A percentile compares a stretch with the other conserved stretches of the same genome.
phyloP scores from a whole-genome alignment of 2,888 invertebrate species.

The Sialis fuliginosa region DNA sequence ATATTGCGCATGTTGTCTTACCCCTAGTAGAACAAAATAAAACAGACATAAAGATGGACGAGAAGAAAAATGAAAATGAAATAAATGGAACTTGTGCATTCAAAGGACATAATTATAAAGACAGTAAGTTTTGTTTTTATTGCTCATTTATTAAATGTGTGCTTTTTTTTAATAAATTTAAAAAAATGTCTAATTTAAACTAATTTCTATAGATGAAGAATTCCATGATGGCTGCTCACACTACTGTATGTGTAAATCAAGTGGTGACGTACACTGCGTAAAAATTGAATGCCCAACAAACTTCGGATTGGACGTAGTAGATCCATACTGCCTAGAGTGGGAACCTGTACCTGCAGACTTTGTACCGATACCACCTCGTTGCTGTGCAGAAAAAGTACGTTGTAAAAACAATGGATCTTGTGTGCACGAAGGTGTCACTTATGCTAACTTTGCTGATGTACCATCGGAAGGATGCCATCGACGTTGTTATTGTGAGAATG shows the following conservation, averaged over 20 bases:
- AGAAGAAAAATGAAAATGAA: neutral
- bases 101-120: neutral
- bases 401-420: conserved; percentile 75
- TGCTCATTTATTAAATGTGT: neutral
- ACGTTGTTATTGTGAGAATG: conserved; percentile 74
- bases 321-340: conserved; percentile 74
- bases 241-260: conserved; percentile 55
- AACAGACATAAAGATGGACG: neutral
- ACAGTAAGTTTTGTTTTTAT: neutral
- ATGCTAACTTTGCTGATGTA: conserved; percentile 58
- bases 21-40: neutral
- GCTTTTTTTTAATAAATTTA: neutral
- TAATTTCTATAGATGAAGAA: conserved; percentile 36
- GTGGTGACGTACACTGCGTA: conserved; percentile 50
- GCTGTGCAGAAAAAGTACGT: conserved; percentile 61
- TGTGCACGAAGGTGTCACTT: conserved; percentile 43
- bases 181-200: conserved; percentile 17
- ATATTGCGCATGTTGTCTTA: neutral
- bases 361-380: conserved; percentile 52
- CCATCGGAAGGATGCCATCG: conserved; percentile 69
- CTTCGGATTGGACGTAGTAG: conserved; percentile 69
- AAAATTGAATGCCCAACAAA: conserved; percentile 69
- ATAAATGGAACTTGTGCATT: too few species aligned
- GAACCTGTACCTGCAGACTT: conserved; percentile 60
- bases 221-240: conserved; percentile 70